phyloP scores from a whole-genome alignment of 2,113 vertebrate genomes.

The Etheostoma cragini region DNA sequence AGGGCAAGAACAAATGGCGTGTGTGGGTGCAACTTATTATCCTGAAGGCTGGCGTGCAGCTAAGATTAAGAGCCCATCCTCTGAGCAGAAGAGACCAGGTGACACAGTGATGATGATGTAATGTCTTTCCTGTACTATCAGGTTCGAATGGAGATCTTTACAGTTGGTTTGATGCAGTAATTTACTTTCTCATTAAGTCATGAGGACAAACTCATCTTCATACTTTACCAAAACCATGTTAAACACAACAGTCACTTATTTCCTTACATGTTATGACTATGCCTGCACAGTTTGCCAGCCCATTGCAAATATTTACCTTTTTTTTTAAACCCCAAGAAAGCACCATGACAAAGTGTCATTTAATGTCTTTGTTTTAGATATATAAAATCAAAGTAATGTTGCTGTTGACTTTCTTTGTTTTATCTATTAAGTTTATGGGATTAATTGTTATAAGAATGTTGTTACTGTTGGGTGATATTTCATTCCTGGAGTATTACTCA shows the following conservation, averaged over 20 bases:
- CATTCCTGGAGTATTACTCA: too few relatives aligned
- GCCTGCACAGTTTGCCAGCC: background rate
- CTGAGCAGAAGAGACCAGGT: background rate
- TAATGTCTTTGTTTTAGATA: background rate
- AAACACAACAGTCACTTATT: background rate
- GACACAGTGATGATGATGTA: background rate
- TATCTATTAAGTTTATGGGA: background rate
- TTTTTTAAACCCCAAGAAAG: too few relatives aligned
- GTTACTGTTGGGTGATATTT: background rate
- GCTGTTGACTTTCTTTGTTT: background rate
- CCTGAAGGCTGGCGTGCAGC: slow-evolving; percentile 20
- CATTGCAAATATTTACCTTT: background rate
- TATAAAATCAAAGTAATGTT: background rate
- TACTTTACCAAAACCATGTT: background rate
- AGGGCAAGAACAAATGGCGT: slow-evolving; percentile 55
- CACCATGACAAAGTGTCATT: too few relatives aligned
- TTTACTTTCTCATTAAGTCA: background rate
- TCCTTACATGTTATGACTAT: background rate
- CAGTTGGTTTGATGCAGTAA: background rate
- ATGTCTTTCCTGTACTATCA: background rate
- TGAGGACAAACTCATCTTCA: background rate
- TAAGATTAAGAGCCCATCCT: slow-evolving; percentile 13
- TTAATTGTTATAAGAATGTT: background rate
- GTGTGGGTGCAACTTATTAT: slow-evolving; percentile 58
- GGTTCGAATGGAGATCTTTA: background rate